Evolutionary conservation across 2,113 vertebrate species (phyloP), one percentile per base, ranked within the genome.

Genomic region (Gasterosteus nipponicus): DNA sequence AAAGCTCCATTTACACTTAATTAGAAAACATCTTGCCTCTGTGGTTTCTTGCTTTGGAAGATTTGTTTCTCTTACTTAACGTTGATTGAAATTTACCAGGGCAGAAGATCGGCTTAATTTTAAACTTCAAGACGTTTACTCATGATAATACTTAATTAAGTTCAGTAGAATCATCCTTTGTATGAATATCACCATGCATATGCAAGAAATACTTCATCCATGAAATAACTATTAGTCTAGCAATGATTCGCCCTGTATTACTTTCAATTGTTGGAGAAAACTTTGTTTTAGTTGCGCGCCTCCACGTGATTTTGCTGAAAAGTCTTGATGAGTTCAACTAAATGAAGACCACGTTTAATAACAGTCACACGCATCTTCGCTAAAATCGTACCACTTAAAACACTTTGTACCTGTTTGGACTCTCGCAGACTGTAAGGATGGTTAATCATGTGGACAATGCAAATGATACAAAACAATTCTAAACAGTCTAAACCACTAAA

Each of bases 1-100:
- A 80, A 80, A 82, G 77, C 86, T 86, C 62, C 66, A 83, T 58
- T 87, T 71, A 80, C 70, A 82, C 47, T 72, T 91, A 89, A 89
- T 88, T 86, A 72, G 78, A 83, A 87, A 77, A 67, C 47, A 54
- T 42, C 39, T 29, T 80, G 75, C 67, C 56, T 85, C 76, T 74
- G 38, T 76, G 80, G 31, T 68, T 73, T 75, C 69, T 73, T 82
- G 70, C 78, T 80, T 72, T 86, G 78, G 80, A 85, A 60, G 78
- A 86, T 68, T 44, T 76, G 63, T 67, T 83, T 77, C 54, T 80
- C 12, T 73, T 75, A 18, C 54, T 53, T 61, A 81, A 71, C 62
- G 58, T 78, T 83, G 78, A 86, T 78, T 83, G 80, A 87, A 89
- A 81, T 80, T 79, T 75, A 84, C 54, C 72, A 76, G 72, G 58